Evolutionary conservation across 2,797 vertebrate species (phyloP).

Genomic region (Micrastur ruficollis): DNA sequence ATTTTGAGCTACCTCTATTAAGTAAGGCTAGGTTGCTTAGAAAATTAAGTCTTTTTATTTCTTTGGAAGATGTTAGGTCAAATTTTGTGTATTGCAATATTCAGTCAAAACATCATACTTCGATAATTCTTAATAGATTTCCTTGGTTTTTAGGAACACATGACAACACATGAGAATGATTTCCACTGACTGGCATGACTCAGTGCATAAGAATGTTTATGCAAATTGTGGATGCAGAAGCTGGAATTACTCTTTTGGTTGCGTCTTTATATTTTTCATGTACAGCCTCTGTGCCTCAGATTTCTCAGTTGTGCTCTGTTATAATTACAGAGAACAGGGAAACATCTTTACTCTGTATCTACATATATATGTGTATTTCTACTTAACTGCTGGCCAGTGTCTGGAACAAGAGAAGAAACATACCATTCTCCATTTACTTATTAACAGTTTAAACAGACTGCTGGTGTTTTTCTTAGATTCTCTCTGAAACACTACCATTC

Average conservation of each 20-base stretch:
- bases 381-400: not conserved
- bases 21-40: not conserved
- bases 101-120: not conserved
- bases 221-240: not conserved
- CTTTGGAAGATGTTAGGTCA: not conserved
- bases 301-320: not conserved
- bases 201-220: not conserved
- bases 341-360: not conserved
- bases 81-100: not conserved
- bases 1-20: not conserved
- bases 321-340: not conserved
- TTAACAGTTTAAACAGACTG: not conserved
- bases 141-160: not conserved
- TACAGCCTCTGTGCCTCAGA: not conserved
- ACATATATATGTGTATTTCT: not conserved
- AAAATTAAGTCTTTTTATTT: not conserved
- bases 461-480: not conserved
- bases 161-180: not conserved
- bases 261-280: not conserved
- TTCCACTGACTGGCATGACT: not conserved
- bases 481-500: not conserved
- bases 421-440: not conserved
- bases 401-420: not conserved
- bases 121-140: not conserved
- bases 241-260: not conserved